Percentiles rank a stretch among this genome's conserved stretches.
phyloP scores from a whole-genome alignment of 2,888 invertebrate genomes.

The Tuberolachnus salignus region DNA sequence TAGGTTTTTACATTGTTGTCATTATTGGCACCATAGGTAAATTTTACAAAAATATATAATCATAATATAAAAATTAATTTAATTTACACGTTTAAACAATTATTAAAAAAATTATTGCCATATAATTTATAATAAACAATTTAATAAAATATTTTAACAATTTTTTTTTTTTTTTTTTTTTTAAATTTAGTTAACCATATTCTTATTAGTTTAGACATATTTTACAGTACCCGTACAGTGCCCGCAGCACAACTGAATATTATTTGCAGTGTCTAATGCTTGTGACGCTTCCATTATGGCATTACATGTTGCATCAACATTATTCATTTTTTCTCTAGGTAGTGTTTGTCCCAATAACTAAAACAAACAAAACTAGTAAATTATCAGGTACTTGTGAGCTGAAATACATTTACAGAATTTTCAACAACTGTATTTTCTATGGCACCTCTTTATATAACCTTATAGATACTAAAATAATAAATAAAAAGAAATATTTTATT shows the following conservation, averaged over 20 bases:
- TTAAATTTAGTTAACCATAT: neutral
- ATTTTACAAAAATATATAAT: neutral
- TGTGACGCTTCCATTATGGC: slow-evolving; percentile 54
- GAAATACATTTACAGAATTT: no score
- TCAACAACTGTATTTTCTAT: no score
- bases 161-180: neutral
- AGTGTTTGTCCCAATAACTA: slow-evolving; percentile 44
- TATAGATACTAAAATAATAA: no score
- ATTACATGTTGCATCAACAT: slow-evolving; percentile 52
- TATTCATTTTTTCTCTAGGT: slow-evolving; percentile 48
- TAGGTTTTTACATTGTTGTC: no score
- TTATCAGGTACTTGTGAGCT: no score
- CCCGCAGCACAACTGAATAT: slow-evolving; percentile 41
- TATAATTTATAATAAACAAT: neutral
- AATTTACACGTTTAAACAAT: slow-evolving; percentile 20
- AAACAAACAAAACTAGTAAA: neutral
- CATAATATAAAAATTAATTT: slow-evolving; percentile 22
- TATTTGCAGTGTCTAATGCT: slow-evolving; percentile 46
- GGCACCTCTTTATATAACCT: no score
- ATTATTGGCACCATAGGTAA: no score
- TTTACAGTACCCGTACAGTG: slow-evolving; percentile 51
- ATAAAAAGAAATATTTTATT: no score
- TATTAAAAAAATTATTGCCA: slow-evolving; percentile 8
- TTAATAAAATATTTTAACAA: slow-evolving; percentile 33
- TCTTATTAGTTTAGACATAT: slow-evolving; percentile 35